Evolutionary conservation across 2,113 vertebrate species (phyloP).

Genomic region (Dicaeum eximium): DNA sequence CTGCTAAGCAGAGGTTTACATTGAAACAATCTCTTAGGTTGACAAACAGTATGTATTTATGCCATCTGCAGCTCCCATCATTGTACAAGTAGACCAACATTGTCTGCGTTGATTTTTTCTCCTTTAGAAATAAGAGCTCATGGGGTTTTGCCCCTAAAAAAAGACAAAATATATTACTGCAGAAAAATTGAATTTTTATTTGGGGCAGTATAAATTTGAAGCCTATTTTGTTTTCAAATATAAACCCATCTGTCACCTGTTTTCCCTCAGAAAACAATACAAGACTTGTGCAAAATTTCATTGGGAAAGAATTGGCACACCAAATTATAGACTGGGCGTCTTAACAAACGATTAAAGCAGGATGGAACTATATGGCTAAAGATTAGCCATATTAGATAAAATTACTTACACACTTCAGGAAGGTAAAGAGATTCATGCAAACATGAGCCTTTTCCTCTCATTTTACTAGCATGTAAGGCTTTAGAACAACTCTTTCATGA

Average conservation of each 20-base stretch:
- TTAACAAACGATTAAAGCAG: not conserved
- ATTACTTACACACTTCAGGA: not conserved
- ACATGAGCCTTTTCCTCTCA: not conserved
- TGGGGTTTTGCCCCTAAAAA: not conserved
- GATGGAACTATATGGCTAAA: not conserved
- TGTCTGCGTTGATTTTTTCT: not conserved
- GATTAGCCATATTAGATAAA: conserved; percentile 12
- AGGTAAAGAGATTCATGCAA: not conserved
- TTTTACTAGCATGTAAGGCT: not conserved
- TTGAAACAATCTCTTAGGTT: not conserved
- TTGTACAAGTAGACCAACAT: not conserved
- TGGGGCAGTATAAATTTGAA: not conserved
- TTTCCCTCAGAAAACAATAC: not conserved
- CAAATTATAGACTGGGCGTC: not conserved
- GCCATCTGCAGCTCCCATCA: not conserved
- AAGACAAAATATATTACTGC: not conserved
- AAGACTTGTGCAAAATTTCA: not conserved
- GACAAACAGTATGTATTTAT: not conserved
- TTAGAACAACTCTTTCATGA: not conserved
- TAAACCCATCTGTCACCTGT: not conserved
- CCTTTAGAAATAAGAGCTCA: not conserved
- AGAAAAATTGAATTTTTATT: not conserved
- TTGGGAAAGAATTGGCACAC: not conserved
- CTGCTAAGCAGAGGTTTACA: not conserved
- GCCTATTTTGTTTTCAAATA: not conserved